Conservation (phyloP, 1,140 invertebrate species). For the Pararge aegeria region DNA sequence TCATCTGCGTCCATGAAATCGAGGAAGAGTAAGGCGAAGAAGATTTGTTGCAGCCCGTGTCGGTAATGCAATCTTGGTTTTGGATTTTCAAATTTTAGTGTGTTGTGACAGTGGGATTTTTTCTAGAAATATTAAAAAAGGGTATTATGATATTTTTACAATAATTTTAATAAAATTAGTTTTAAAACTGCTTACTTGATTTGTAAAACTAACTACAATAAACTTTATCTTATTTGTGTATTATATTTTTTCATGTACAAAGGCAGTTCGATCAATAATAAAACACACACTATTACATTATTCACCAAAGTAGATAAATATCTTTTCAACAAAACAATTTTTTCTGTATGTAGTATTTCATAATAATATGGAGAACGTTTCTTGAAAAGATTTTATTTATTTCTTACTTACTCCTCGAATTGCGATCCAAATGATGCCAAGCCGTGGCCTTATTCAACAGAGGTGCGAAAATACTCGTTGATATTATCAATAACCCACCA, state of each 20-base stretch:
- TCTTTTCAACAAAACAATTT: no score
- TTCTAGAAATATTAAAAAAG: background rate
- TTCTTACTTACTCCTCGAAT: slow-evolving; percentile 51
- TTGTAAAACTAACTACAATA: no score
- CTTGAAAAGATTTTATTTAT: no score
- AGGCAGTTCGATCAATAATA: no score
- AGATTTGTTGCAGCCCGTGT: slow-evolving; percentile 41
- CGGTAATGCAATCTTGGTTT: slow-evolving; percentile 4
- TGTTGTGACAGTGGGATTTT: background rate
- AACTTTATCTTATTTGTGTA: no score
- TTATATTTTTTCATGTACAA: no score
- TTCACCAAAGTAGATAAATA: no score
- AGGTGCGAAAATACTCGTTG: slow-evolving; percentile 53
- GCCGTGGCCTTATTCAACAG: slow-evolving; percentile 45
- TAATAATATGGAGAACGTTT: no score
- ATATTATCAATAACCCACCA: slow-evolving; percentile 51
- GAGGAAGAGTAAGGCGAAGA: slow-evolving; percentile 40
- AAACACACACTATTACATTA: no score
- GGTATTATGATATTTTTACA: background rate
- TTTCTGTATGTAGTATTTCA: no score
- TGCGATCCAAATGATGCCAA: slow-evolving; percentile 30
- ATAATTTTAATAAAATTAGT: no score
- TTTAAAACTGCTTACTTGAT: no score
- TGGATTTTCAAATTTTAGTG: slow-evolving; percentile 10
- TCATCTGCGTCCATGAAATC: slow-evolving; percentile 45